Conservation (phyloP, 2,888 invertebrate genomes). For the Cordylochernes scorpioides region DNA sequence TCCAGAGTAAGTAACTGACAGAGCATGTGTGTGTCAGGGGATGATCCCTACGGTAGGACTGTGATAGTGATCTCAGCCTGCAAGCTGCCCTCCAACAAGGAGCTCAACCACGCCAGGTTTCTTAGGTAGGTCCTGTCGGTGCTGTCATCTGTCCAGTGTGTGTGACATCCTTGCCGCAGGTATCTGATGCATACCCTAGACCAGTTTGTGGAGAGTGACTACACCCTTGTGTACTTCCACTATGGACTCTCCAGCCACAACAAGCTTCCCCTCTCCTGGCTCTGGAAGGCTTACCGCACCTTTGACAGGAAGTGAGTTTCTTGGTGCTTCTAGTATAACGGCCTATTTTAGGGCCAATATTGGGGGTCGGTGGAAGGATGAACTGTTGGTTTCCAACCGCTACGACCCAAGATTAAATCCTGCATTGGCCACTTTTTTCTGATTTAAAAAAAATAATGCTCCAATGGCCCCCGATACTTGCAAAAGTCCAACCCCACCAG, state of each 20-base stretch:
- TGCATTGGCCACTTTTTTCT: too few relatives aligned
- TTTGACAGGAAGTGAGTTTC: constrained; percentile 55
- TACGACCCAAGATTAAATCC: too few relatives aligned
- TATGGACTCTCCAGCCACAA: constrained; percentile 81
- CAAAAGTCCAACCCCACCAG: too few relatives aligned
- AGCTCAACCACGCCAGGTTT: constrained; percentile 42
- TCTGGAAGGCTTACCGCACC: constrained; percentile 85
- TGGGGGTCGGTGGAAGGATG: too few relatives aligned
- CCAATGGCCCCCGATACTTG: too few relatives aligned
- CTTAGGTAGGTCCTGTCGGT: constrained; percentile 30
- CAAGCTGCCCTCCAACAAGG: constrained; percentile 49
- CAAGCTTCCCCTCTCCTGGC: constrained; percentile 79
- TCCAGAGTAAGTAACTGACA: too few relatives aligned
- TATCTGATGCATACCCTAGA: constrained; percentile 79
- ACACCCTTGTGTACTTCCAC: constrained; percentile 91
- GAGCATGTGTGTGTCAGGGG: too few relatives aligned
- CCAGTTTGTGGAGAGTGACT: constrained; percentile 92
- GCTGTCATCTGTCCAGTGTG: constrained; percentile 2
- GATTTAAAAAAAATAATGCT: too few relatives aligned
- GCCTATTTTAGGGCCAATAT: too few relatives aligned
- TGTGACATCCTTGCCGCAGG: constrained; percentile 27
- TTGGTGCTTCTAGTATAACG: too few relatives aligned
- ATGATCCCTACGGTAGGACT: constrained; percentile 59
- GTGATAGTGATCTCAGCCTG: constrained; percentile 91
- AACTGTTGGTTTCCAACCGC: too few relatives aligned